These are phyloP conservation scores for Cataglyphis rosenhaueri DNA, from an alignment of 2,888 invertebrate species.

Conservation along the genomic window DNA sequence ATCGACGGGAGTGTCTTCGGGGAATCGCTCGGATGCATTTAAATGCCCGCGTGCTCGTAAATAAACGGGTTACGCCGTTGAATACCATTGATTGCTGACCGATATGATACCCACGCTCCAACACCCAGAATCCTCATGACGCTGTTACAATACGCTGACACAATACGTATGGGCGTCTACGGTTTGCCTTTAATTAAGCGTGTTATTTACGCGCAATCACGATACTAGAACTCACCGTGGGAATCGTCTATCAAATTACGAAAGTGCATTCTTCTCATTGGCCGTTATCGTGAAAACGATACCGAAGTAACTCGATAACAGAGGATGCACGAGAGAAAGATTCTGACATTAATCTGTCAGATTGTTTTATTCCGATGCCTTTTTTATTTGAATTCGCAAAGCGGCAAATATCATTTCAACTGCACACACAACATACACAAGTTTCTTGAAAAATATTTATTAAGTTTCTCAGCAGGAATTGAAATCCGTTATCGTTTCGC, in stretches of 20 bases:
- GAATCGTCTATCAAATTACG: slow-evolving; percentile 20
- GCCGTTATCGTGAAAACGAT: background rate
- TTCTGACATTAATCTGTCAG: background rate
- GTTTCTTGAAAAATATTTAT: background rate
- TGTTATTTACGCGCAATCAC: slow-evolving; percentile 24
- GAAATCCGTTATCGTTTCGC: background rate
- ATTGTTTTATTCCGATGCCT: background rate
- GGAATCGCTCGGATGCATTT: slow-evolving; percentile 76
- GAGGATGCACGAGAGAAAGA: background rate
- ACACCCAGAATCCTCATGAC: slow-evolving; percentile 31
- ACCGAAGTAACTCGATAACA: background rate
- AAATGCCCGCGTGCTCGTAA: slow-evolving; percentile 72
- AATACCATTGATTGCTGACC: slow-evolving; percentile 69
- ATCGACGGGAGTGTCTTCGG: slow-evolving; percentile 79
- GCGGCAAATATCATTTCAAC: background rate
- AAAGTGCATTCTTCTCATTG: background rate
- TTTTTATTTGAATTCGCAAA: background rate
- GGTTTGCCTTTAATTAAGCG: slow-evolving; percentile 33
- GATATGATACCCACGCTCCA: slow-evolving; percentile 68
- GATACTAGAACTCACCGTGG: background rate
- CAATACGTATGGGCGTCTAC: slow-evolving; percentile 32
- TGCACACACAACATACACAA: background rate
- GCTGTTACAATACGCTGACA: background rate
- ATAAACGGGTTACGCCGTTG: slow-evolving; percentile 64
- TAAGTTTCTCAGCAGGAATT: background rate